These are phyloP conservation scores for Heliconius ismenius DNA, from an alignment of 2,888 invertebrate species.

Conservation along the genomic window DNA sequence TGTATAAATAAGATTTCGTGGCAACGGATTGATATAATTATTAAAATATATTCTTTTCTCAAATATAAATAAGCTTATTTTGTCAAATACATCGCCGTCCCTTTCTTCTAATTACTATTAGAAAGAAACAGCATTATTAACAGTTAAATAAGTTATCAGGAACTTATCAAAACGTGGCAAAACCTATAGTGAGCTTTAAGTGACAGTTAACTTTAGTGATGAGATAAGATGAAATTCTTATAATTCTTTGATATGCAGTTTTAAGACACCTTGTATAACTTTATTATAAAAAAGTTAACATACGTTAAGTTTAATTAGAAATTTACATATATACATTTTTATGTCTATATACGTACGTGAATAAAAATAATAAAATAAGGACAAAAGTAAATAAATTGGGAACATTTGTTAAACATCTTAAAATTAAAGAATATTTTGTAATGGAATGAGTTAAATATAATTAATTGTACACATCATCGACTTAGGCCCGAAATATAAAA, in stretches of 20 bases:
- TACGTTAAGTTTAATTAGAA: conserved; percentile 46
- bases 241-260: conserved; percentile 81
- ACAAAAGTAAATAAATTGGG: not conserved
- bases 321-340: conserved; percentile 75
- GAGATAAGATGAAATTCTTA: conserved; percentile 48
- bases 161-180: conserved; percentile 11
- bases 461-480: not conserved
- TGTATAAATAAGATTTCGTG: conserved; percentile 20
- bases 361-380: not conserved
- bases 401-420: not conserved
- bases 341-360: conserved; percentile 47
- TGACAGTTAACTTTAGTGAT: conserved; percentile 17
- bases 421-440: conserved; percentile 1
- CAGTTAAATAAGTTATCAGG: not conserved
- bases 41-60: not conserved
- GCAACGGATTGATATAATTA: conserved; percentile 20
- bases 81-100: not conserved
- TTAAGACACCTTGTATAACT: conserved; percentile 80
- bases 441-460: conserved; percentile 3
- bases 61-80: conserved; percentile 4
- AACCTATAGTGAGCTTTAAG: not conserved
- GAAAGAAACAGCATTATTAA: not conserved
- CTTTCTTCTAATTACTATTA: not conserved
- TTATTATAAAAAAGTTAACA: conserved; percentile 67
- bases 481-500: not conserved